Base-by-base conservation (phyloP, 2,888 invertebrate genomes). In the Agrochola lychnidis region DNA sequence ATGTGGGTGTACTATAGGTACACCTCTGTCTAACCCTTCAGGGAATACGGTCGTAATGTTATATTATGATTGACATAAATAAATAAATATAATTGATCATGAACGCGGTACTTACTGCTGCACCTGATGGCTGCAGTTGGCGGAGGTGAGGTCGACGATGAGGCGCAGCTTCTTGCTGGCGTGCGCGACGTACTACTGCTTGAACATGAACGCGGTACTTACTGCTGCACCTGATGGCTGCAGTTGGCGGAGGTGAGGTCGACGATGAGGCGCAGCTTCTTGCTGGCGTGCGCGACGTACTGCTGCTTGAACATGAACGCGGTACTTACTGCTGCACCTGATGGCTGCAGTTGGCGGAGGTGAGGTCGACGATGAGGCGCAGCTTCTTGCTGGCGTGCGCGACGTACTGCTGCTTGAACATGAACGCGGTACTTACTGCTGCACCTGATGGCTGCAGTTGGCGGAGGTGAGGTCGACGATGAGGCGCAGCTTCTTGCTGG, bases 311-410 rank as follows among this genome's bases (percentile, higher is more conserved):
- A 99, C 82, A n/a, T n/a, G n/a, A n/a, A 98, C 96, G 69, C 98
- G 97, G n/a, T n/a, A n/a, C n/a, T n/a, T n/a, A n/a, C 95, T 99
- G 99, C 95, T 99, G 99, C 66, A 99, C 99, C 97, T 99, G 99
- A 93, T 99, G 99, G 94, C 99, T 99, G 96, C 99, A 99, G 96
- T 99, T 99, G 73, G 99, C 98, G 76, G 99, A 99, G 36, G 99
- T 99, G 88, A 99, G 97, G 96, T 99, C 99, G 5, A 99, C 99
- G 92, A 99, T 99, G 94, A 99, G 98, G 89, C 98, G 97, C 84
- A 99, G 97, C 96, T 99, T 99, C 93, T 98, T 98, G 79, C 99
- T 98, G 78, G 99, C 99, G 95, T 99, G 99, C 82, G 97, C 97
- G 51, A 99, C 99, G 95, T 99, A 99, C 95, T 99, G 99, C 71